Evolutionary conservation across 1,140 invertebrate genomes (phyloP), one percentile per base, ranked within the genome.

Genomic region (Carposina sasakii): DNA sequence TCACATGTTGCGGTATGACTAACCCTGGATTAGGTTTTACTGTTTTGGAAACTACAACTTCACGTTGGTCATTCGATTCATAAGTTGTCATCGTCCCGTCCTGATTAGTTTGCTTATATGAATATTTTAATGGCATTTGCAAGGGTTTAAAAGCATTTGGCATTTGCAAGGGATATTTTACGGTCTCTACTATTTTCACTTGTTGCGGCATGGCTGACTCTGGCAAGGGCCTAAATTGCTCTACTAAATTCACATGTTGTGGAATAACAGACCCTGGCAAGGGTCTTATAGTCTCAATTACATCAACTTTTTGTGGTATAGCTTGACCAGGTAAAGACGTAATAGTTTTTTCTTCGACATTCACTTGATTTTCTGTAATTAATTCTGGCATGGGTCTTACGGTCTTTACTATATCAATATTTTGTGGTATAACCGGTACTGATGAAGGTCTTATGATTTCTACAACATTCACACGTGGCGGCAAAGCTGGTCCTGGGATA

Each of bases 81-180:
- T 43, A 58, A 0, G 52, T 52, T 4, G 40, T 57, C 15, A 57
- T 22, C 15, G 34, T 26, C 1, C 47, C 46, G 34, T 57, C 34
- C 15, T 30, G 30, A 9, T 58, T 37, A 5, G 48, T 23, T 48
- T 61, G 55, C 37, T 59, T 62, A 36, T 59, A 62, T 2, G 56
- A 62, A 36, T 62, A 64, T 20, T 19, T 46, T 2, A 51, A 37
- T 24, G 55, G 43, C 16, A 36, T 15, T 2, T 17, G 33, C 33
- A 16, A 16, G 33, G 31, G 31, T 13, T 8, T 33, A 33, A 33
- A 10, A 33, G 31, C 9, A 5, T n/a, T 4, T 4, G 31, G 31
- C 31, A 13, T 4, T 33, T 4, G 8, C 31, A 5, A n/a, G 8
- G 31, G 5, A 33, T 15, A 33, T 8, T 4, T 4, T n/a, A 13